Percentiles rank a stretch among this genome's conserved stretches.
These are phyloP conservation scores for Apteryx owenii DNA, from an alignment of 2,113 vertebrate species.

Conservation along the genomic window DNA sequence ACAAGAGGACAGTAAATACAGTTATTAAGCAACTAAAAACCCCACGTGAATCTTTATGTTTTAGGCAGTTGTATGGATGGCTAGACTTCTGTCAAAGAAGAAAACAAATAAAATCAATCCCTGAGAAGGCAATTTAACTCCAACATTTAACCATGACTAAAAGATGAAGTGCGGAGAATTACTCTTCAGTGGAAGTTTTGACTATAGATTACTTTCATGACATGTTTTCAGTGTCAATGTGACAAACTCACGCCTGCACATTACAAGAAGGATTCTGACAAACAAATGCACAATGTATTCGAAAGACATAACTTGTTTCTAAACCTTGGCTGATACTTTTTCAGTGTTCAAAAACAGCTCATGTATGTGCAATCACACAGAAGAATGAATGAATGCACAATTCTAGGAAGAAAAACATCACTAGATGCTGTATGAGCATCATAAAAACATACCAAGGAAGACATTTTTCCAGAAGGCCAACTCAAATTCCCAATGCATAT, in stretches of 20 bases:
- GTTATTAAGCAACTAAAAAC: not conserved
- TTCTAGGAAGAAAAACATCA: not conserved
- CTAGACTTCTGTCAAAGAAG: not conserved
- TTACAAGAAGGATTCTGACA: not conserved
- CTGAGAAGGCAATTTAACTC: not conserved
- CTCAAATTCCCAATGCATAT: not conserved
- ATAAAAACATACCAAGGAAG: not conserved
- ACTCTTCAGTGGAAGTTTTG: not conserved
- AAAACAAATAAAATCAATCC: not conserved
- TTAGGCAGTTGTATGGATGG: not conserved
- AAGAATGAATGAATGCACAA: fast-evolving
- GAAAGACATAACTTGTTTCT: not conserved
- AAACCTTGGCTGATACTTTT: not conserved
- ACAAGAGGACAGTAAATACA: not conserved
- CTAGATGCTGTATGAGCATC: not conserved
- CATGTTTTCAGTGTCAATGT: not conserved
- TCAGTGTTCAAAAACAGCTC: not conserved
- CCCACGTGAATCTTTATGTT: not conserved
- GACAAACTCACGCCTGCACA: not conserved
- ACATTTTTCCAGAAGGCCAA: not conserved
- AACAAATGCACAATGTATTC: not conserved
- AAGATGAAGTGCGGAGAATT: not conserved
- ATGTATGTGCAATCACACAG: not conserved
- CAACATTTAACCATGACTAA: not conserved
- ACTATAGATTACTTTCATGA: not conserved